Percentiles rank a stretch among this genome's conserved stretches.
Conservation (phyloP, 2,113 vertebrate genomes). For the Sphaerodactylus townsendi region DNA sequence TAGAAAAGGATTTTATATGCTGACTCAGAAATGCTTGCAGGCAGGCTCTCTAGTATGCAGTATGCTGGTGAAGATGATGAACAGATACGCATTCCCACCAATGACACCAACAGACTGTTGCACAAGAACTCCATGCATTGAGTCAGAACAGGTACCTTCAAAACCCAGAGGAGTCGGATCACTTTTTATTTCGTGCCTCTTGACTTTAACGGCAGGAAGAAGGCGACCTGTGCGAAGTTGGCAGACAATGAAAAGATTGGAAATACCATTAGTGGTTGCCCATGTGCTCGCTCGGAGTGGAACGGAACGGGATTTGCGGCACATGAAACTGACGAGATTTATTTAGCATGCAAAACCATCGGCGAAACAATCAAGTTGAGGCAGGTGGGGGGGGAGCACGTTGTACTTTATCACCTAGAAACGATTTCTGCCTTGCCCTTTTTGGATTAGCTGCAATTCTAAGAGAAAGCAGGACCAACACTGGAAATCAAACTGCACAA, state of each 20-base stretch:
- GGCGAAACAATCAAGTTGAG: neutral
- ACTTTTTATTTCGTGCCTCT: slow-evolving; percentile 94
- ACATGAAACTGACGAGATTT: neutral
- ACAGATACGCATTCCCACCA: slow-evolving; percentile 41
- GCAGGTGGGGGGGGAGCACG: neutral
- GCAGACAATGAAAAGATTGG: slow-evolving; percentile 61
- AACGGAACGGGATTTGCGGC: neutral
- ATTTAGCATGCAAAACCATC: neutral
- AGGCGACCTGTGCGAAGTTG: slow-evolving; percentile 83
- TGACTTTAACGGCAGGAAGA: slow-evolving; percentile 86
- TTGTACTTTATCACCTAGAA: neutral
- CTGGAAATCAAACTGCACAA: neutral
- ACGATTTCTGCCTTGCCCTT: neutral
- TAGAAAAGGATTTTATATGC: neutral
- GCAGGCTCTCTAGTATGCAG: neutral
- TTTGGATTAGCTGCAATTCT: neutral
- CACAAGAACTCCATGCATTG: slow-evolving; percentile 62
- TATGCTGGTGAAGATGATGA: slow-evolving; percentile 15
- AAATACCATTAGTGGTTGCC: slow-evolving; percentile 32
- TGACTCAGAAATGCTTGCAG: neutral
- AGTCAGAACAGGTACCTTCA: slow-evolving; percentile 83
- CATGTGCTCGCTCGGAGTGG: neutral
- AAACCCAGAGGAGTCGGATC: slow-evolving; percentile 92
- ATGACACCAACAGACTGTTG: neutral
- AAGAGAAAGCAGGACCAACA: neutral